Conservation (phyloP, 2,113 vertebrate genomes). For the Anoplopoma fimbria region DNA sequence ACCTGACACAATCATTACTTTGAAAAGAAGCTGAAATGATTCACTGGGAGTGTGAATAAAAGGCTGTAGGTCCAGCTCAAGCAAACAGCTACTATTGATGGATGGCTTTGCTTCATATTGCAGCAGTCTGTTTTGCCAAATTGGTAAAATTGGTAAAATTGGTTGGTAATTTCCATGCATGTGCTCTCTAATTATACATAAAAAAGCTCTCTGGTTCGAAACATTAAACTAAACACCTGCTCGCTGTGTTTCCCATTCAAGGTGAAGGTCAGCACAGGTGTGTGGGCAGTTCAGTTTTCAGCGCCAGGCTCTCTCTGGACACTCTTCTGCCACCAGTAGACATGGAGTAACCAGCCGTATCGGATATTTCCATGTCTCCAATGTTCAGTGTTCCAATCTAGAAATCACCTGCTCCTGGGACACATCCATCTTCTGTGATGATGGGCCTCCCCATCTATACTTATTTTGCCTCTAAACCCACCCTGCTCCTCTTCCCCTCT, state of each 20-base stretch:
- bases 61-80: not conserved
- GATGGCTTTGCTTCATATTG: not conserved
- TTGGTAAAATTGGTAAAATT: constrained; percentile 28
- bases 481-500: not conserved
- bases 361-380: constrained; percentile 69
- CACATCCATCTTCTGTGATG: constrained; percentile 61
- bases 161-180: not conserved
- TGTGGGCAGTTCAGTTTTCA: constrained; percentile 48
- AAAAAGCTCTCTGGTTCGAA: constrained; percentile 31
- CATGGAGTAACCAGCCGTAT: constrained; percentile 59
- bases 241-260: constrained; percentile 33
- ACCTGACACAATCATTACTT: constrained; percentile 29
- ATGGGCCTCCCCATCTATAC: constrained; percentile 42
- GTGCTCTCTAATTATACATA: constrained; percentile 21
- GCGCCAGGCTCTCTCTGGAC: constrained; percentile 39
- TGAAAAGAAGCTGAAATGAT: constrained; percentile 19
- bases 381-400: constrained; percentile 74
- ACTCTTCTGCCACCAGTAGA: constrained; percentile 45
- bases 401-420: constrained; percentile 66
- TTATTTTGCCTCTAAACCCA: constrained; percentile 33
- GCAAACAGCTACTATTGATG: not conserved
- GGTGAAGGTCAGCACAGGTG: constrained; percentile 67
- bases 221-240: constrained; percentile 34
- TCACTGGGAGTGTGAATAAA: constrained; percentile 5
- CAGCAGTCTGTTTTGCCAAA: constrained; percentile 9